These are phyloP conservation scores for Corydoras sp. DNA, from an alignment of 2,113 vertebrate species.

Conservation along the genomic window DNA sequence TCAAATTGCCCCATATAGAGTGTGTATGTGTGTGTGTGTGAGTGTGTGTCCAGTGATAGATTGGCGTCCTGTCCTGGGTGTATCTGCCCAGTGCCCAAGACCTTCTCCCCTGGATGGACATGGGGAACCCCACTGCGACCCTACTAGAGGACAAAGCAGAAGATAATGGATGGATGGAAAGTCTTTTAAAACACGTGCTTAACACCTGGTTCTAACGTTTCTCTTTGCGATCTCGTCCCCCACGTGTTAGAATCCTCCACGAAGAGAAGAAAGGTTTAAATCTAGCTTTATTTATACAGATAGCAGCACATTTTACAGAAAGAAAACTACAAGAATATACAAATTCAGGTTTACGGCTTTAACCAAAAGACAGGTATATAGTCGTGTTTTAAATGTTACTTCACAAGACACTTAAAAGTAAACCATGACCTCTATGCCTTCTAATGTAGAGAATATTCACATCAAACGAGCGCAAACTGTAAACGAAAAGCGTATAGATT, in stretches of 20 bases:
- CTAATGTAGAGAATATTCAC: slow-evolving; percentile 42
- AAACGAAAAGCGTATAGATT: slow-evolving; percentile 17
- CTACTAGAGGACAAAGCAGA: too few relatives aligned
- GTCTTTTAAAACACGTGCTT: too few relatives aligned
- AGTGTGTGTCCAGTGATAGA: too few relatives aligned
- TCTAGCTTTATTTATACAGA: slow-evolving; percentile 47
- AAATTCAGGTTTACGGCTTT: slow-evolving; percentile 84
- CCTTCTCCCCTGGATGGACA: too few relatives aligned
- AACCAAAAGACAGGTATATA: slow-evolving; percentile 89
- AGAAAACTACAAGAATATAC: slow-evolving; percentile 97
- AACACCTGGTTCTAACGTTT: too few relatives aligned
- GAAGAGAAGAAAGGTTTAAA: slow-evolving; percentile 30
- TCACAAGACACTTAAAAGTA: slow-evolving; percentile 74
- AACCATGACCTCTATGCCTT: slow-evolving; percentile 67
- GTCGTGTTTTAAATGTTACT: slow-evolving; percentile 72
- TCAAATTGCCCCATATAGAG: too few relatives aligned
- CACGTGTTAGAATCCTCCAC: background rate
- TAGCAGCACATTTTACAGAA: slow-evolving; percentile 79
- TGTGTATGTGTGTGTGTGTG: too few relatives aligned
- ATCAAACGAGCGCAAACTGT: slow-evolving; percentile 35
- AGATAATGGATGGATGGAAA: too few relatives aligned
- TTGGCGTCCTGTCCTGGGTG: too few relatives aligned
- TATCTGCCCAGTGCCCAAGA: too few relatives aligned
- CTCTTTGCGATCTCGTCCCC: too few relatives aligned
- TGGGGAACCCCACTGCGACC: too few relatives aligned